Conservation (phyloP, 2,113 vertebrate species). For the Trochalopteron elliotii region DNA sequence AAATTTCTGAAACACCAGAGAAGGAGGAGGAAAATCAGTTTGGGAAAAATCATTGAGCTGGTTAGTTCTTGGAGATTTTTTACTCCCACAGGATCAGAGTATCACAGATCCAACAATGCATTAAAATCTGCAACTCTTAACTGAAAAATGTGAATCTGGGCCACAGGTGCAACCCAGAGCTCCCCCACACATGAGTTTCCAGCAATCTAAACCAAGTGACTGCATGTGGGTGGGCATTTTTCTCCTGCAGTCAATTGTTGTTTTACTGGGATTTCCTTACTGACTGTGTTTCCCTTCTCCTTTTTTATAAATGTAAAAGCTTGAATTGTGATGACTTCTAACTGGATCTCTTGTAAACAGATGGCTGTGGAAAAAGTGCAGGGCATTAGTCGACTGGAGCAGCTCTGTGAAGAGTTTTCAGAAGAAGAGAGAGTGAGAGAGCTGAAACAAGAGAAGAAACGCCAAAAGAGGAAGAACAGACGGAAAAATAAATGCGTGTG, state of each 20-base stretch:
- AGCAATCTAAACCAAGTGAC: background rate
- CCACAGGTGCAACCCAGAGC: background rate
- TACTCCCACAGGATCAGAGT: background rate
- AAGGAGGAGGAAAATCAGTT: background rate
- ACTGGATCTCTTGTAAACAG: slow-evolving; percentile 67
- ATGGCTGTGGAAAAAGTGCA: slow-evolving; percentile 97
- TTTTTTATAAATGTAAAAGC: background rate
- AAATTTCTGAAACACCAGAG: background rate
- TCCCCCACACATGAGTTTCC: background rate
- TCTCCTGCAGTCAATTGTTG: background rate
- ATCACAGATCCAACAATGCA: background rate
- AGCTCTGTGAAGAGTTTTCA: slow-evolving; percentile 95
- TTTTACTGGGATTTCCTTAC: background rate
- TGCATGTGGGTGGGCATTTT: background rate
- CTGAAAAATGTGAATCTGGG: background rate
- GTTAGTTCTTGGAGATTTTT: background rate
- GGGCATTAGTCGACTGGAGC: slow-evolving; percentile 93
- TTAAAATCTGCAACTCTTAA: background rate
- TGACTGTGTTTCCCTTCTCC: background rate
- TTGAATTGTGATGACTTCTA: background rate
- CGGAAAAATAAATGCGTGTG: slow-evolving; percentile 95
- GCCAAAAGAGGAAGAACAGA: slow-evolving; percentile 94
- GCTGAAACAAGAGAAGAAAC: slow-evolving; percentile 97
- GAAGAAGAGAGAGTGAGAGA: slow-evolving; percentile 94
- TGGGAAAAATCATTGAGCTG: background rate